Percentiles rank a stretch among this genome's conserved stretches.
Conservation (phyloP, 2,888 invertebrate species). For the Drepana falcataria region DNA sequence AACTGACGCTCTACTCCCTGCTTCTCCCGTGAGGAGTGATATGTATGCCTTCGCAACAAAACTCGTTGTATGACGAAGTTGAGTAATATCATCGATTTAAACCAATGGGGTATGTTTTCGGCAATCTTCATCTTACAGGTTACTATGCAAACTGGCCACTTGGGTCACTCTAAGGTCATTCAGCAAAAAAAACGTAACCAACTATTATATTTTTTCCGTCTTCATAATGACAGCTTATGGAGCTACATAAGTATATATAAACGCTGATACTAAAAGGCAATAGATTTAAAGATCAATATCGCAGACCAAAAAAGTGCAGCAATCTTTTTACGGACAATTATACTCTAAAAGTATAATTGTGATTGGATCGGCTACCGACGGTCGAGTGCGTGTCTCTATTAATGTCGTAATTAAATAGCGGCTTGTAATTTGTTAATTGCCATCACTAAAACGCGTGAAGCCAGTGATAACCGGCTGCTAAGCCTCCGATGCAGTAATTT, state of each 20-base stretch:
- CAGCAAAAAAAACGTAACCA: background rate
- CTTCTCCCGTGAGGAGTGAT: too few relatives aligned
- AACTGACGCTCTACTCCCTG: too few relatives aligned
- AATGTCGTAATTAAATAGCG: constrained; percentile 64
- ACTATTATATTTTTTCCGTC: background rate
- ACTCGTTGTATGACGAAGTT: too few relatives aligned
- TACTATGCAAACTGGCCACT: background rate
- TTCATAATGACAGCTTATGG: background rate
- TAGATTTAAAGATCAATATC: background rate
- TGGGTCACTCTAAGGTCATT: background rate
- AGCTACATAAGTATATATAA: background rate
- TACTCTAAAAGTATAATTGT: constrained; percentile 37
- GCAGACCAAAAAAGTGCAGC: background rate
- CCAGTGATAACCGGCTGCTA: constrained; percentile 21
- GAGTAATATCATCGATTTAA: too few relatives aligned
- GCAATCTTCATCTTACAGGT: too few relatives aligned
- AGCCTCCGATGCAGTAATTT: constrained; percentile 8
- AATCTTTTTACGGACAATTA: constrained; percentile 23
- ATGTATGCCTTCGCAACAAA: too few relatives aligned
- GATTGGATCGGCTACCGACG: constrained; percentile 48
- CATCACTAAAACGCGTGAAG: constrained; percentile 52
- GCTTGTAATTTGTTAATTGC: constrained; percentile 59
- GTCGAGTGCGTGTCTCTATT: constrained; percentile 39
- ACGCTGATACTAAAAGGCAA: background rate
- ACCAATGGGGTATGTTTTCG: too few relatives aligned